Base-by-base conservation (phyloP, 2,888 invertebrate genomes). In the Platynereis dumerilii region DNA sequence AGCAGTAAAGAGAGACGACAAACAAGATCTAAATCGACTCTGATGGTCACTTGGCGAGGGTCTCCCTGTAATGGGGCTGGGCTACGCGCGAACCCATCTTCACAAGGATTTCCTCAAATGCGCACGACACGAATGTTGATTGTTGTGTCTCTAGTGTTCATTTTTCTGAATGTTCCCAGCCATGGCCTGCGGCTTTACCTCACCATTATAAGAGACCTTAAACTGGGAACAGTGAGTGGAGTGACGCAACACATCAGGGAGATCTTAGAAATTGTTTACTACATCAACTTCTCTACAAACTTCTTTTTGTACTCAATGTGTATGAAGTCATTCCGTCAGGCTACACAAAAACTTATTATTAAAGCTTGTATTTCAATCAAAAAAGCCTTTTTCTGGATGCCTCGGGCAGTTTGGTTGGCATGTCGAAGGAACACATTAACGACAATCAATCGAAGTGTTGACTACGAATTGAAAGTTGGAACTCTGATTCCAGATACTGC, bases 261-360 rank as follows among this genome's bases (percentile, higher is more conserved):
- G 48, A 20, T 48, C 7, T 20, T 48, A 22, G 48, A 48, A n/a
- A n/a, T 48, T 10, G 48, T 48, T 5, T 48, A 48, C 48, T 48
- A 48, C 17, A 22, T 48, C 20, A 48, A 48, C 22, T 48, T 48
- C 48, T 48, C 48, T 22, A 48, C 48, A n/a, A 48, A 48, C 22
- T 48, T 48, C 48, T 48, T 48, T 22, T 22, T 48, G 48, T 48
- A 48, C n/a, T 20, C 48, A 5, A 48, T 48, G 48, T 20, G n/a
- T 22, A 48, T 22, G 48, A n/a, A 22, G n/a, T 48, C 48, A n/a
- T 48, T 48, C n/a, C 48, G 48, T 5, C 20, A 12, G 17, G 48
- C 48, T 22, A 48, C 48, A 48, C n/a, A n/a, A 22, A 48, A n/a
- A 34, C 7, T 34, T 34, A 7, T 5, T 12, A 12, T 34, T 34